Conservation (phyloP, 2,888 invertebrate species). For the Pinctada fucata region DNA sequence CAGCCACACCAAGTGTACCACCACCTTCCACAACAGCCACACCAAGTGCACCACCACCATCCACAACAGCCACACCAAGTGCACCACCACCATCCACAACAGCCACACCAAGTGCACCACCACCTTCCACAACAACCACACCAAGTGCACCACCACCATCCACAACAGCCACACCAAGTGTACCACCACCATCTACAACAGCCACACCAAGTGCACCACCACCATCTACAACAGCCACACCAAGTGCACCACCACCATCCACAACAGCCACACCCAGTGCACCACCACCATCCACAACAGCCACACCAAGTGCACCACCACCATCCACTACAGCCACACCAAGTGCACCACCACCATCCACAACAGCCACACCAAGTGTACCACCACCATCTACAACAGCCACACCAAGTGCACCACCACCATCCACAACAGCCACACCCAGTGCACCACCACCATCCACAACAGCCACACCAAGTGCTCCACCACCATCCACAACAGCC, state of each 20-base stretch:
- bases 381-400: slow-evolving; percentile 1
- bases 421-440: not conserved
- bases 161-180: not conserved
- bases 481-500: not conserved
- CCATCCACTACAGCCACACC: not conserved
- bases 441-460: not conserved
- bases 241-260: slow-evolving; percentile 3
- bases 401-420: not conserved
- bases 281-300: slow-evolving; percentile 1
- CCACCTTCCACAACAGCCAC: not conserved
- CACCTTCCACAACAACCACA: not conserved
- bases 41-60: not conserved
- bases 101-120: not conserved
- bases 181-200: not conserved
- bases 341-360: slow-evolving; percentile 1
- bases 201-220: slow-evolving; percentile 1
- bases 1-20: too few species aligned
- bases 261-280: not conserved
- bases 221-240: slow-evolving; percentile 1
- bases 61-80: not conserved
- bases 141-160: slow-evolving; percentile 3
- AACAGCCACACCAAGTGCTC: not conserved
- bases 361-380: not conserved
- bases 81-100: slow-evolving; percentile 1
- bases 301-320: not conserved